A percentile compares a stretch with the other conserved stretches of the same genome.
phyloP scores from a whole-genome alignment of 2,888 invertebrate genomes.

The Thecophora atra region DNA sequence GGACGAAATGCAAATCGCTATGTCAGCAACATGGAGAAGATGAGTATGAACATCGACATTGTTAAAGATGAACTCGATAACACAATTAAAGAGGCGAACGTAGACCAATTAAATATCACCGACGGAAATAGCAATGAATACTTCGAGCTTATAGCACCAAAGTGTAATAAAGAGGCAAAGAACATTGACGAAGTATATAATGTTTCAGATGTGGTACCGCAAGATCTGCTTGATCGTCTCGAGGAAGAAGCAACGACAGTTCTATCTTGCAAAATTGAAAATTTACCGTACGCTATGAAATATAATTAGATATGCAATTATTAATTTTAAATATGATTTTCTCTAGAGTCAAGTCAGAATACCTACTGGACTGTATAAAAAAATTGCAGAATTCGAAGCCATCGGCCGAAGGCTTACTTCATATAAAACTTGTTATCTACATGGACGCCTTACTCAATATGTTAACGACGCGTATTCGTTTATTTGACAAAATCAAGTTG shows the following conservation, averaged over 20 bases:
- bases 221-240: slow-evolving; percentile 54
- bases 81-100: slow-evolving; percentile 50
- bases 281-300: slow-evolving; percentile 57
- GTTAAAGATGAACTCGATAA: slow-evolving; percentile 57
- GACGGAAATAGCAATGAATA: slow-evolving; percentile 47
- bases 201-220: slow-evolving; percentile 56
- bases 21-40: slow-evolving; percentile 54
- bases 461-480: slow-evolving; percentile 51
- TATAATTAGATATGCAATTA: not conserved
- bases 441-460: slow-evolving; percentile 60
- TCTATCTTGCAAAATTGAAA: slow-evolving; percentile 46
- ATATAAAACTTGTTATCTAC: slow-evolving; percentile 60
- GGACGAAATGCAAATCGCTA: slow-evolving; percentile 56
- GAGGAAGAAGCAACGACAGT: slow-evolving; percentile 61
- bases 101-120: slow-evolving; percentile 35
- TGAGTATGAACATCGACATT: slow-evolving; percentile 58
- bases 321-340: slow-evolving; percentile 10
- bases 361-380: slow-evolving; percentile 47
- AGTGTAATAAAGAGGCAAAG: slow-evolving; percentile 55
- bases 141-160: slow-evolving; percentile 54
- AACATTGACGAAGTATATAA: slow-evolving; percentile 54
- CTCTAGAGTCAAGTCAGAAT: slow-evolving; percentile 59
- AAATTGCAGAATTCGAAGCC: slow-evolving; percentile 47
- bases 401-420: slow-evolving; percentile 48
- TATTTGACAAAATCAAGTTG: slow-evolving; percentile 51